phyloP scores from a whole-genome alignment of 1,140 invertebrate species.

The Drosophila mojavensis region DNA sequence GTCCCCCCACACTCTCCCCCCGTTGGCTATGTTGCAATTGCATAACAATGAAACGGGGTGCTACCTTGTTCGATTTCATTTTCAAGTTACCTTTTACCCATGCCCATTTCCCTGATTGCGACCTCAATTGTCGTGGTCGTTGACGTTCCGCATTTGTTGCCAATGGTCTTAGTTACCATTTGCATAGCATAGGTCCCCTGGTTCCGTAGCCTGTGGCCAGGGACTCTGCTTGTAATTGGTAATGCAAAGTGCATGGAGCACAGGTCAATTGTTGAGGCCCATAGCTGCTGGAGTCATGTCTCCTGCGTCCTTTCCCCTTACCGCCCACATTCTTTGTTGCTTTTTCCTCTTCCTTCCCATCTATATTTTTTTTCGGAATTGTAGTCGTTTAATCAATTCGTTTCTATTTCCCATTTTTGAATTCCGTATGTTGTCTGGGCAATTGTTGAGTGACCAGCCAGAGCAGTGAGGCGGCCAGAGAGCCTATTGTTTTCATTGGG shows the following conservation, averaged over 20 bases:
- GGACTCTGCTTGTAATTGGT: constrained; percentile 60
- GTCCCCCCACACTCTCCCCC: background rate
- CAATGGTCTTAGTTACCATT: constrained; percentile 20
- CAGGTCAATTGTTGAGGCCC: constrained; percentile 28
- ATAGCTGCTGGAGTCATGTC: constrained; percentile 6
- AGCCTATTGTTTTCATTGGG: constrained; percentile 42
- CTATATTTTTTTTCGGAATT: constrained; percentile 17
- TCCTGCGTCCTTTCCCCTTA: constrained; percentile 3
- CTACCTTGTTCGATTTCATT: constrained; percentile 44
- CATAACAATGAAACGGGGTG: constrained; percentile 67
- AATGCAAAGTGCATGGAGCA: constrained; percentile 71
- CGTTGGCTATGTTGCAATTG: constrained; percentile 54
- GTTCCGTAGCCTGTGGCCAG: background rate
- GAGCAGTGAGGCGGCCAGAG: too few species aligned
- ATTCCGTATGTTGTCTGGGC: constrained; percentile 23
- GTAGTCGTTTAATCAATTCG: constrained; percentile 47
- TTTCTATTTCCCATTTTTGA: constrained; percentile 59
- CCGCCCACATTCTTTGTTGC: background rate
- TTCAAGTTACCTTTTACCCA: constrained; percentile 25
- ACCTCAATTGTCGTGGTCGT: constrained; percentile 69
- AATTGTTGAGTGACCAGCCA: constrained; percentile 8
- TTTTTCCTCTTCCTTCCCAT: background rate
- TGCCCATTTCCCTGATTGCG: constrained; percentile 52
- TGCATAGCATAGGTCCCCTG: constrained; percentile 1
- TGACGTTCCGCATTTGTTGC: constrained; percentile 38